phyloP scores from a whole-genome alignment of 1,140 invertebrate species.

The Heliconius hermathena region DNA sequence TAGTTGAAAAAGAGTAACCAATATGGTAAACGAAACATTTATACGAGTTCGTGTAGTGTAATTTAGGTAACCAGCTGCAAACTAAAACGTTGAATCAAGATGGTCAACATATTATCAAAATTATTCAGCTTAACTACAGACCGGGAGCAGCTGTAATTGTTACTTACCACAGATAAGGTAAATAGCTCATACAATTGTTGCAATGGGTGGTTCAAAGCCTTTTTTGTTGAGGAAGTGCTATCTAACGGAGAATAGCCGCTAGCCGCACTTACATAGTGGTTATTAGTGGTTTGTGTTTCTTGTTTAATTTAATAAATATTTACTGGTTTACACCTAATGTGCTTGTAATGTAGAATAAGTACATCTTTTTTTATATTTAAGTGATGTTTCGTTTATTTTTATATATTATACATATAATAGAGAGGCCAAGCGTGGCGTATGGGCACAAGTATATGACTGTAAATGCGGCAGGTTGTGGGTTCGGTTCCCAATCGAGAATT shows the following conservation, averaged over 20 bases:
- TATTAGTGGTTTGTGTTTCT: constrained; percentile 38
- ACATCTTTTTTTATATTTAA: too few species aligned
- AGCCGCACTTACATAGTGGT: constrained; percentile 67
- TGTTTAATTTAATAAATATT: neutral
- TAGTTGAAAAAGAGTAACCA: neutral
- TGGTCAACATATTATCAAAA: constrained; percentile 55
- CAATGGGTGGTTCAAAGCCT: constrained; percentile 67
- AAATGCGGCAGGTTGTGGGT: too few species aligned
- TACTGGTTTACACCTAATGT: neutral
- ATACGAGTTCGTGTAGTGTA: neutral
- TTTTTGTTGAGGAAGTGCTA: constrained; percentile 76
- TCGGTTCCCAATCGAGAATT: too few species aligned
- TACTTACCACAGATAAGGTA: constrained; percentile 74
- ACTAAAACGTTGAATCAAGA: neutral
- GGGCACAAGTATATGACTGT: too few species aligned
- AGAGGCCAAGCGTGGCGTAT: too few species aligned
- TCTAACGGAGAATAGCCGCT: constrained; percentile 69
- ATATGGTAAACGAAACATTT: neutral
- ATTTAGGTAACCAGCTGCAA: neutral
- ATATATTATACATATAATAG: too few species aligned
- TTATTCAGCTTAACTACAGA: constrained; percentile 38
- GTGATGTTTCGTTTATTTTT: too few species aligned
- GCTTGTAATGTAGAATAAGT: neutral
- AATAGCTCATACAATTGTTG: constrained; percentile 81
- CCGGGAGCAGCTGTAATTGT: constrained; percentile 67